Percentiles rank a stretch among this genome's conserved stretches.
Conservation (phyloP, 2,888 invertebrate genomes). For the Polietes domitor region DNA sequence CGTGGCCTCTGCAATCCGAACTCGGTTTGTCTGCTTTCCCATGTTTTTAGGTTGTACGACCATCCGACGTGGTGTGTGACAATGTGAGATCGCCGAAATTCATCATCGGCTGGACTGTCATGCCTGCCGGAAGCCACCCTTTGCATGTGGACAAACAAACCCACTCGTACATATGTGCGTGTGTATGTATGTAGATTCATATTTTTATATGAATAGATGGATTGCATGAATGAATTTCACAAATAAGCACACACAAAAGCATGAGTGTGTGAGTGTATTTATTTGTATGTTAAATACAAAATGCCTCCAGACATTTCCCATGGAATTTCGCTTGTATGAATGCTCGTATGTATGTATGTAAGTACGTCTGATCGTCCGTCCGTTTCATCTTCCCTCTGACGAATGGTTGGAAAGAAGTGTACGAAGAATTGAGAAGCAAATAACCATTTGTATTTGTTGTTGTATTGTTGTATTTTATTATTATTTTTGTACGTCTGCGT, state of each 20-base stretch:
- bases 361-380: background rate
- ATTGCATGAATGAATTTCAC: conserved; percentile 51
- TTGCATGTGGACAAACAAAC: background rate
- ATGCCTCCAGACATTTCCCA: conserved; percentile 73
- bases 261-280: conserved; percentile 43
- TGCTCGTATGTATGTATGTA: background rate
- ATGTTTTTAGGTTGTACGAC: no score
- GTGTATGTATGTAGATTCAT: conserved; percentile 5
- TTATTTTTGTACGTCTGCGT: conserved; percentile 7
- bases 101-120: no score
- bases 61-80: no score
- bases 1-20: no score
- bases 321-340: no score
- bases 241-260: conserved; percentile 49
- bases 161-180: background rate
- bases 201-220: conserved; percentile 37
- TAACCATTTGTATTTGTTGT: conserved; percentile 37
- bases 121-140: background rate
- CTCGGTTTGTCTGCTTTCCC: no score
- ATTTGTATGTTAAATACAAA: conserved; percentile 68
- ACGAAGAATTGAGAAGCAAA: conserved; percentile 33
- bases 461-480: background rate
- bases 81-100: no score
- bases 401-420: background rate
- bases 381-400: conserved; percentile 17